Evolutionary conservation across 2,113 vertebrate species (phyloP).

Genomic region (Onychostruthus taczanowskii): DNA sequence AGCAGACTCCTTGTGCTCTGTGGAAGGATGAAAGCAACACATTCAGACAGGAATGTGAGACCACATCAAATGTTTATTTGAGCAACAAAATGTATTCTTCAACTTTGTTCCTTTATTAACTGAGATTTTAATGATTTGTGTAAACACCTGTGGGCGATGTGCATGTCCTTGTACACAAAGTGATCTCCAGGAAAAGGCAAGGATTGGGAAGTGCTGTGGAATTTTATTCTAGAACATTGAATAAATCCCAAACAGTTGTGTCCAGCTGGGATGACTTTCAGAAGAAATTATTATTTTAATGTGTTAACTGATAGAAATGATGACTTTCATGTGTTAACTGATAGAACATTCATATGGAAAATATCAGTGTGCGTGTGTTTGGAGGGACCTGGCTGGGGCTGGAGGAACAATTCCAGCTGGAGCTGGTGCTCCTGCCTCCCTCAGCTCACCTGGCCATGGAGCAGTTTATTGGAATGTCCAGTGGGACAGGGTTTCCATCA

Average conservation of each 20-base stretch:
- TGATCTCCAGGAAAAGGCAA: neutral
- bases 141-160: neutral
- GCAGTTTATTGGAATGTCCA: neutral
- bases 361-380: neutral
- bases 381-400: neutral
- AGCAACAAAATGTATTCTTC: neutral
- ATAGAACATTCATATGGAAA: neutral
- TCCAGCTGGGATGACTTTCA: constrained; percentile 43
- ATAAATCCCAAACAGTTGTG: constrained; percentile 13
- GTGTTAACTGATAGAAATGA: neutral
- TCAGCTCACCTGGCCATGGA: neutral
- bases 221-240: neutral
- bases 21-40: neutral
- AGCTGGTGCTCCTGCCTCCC: neutral
- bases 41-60: neutral
- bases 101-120: neutral
- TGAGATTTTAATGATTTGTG: neutral
- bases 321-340: neutral
- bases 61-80: neutral
- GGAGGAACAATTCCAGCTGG: neutral
- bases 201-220: neutral
- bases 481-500: neutral
- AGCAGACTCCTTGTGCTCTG: neutral
- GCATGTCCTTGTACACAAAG: neutral
- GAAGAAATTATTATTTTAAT: neutral